Percentiles rank a stretch among this genome's conserved stretches.
Evolutionary conservation across 2,113 vertebrate species (phyloP).

Genomic region (Pangasianodon hypophthalmus): DNA sequence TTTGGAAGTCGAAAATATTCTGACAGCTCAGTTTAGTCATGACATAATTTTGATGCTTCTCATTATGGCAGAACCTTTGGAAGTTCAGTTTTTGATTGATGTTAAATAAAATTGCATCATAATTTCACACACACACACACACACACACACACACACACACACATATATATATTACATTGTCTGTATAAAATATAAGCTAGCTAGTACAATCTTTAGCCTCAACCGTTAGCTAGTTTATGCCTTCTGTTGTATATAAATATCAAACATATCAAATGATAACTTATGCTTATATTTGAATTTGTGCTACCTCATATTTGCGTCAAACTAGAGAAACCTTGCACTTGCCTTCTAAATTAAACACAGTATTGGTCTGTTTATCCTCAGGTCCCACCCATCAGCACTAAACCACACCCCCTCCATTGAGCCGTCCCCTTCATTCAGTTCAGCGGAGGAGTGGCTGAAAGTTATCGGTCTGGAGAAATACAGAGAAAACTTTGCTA

Average conservation of each 20-base stretch:
- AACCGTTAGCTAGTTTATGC: background rate
- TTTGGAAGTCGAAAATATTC: background rate
- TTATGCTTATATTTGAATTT: background rate
- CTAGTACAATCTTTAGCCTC: background rate
- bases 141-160: too few species aligned
- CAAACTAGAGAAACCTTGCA: background rate
- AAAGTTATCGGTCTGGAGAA: conserved; percentile 52
- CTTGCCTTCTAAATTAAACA: background rate
- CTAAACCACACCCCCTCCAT: conserved; percentile 37
- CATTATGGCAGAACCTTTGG: background rate
- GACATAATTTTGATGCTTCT: background rate
- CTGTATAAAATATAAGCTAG: background rate
- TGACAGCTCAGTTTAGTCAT: background rate
- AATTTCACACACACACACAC: too few species aligned
- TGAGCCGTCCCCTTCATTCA: conserved; percentile 31
- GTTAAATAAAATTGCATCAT: background rate
- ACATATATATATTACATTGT: too few species aligned
- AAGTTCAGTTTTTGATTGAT: background rate
- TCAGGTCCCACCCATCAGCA: conserved; percentile 39
- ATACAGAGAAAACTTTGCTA: conserved; percentile 52
- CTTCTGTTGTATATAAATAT: background rate
- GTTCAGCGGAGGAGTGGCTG: conserved; percentile 53
- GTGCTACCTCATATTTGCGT: too few species aligned
- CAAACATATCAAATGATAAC: background rate
- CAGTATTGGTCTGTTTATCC: background rate